These are phyloP conservation scores for Plebejus anna DNA, from an alignment of 2,888 invertebrate species.

Conservation along the genomic window DNA sequence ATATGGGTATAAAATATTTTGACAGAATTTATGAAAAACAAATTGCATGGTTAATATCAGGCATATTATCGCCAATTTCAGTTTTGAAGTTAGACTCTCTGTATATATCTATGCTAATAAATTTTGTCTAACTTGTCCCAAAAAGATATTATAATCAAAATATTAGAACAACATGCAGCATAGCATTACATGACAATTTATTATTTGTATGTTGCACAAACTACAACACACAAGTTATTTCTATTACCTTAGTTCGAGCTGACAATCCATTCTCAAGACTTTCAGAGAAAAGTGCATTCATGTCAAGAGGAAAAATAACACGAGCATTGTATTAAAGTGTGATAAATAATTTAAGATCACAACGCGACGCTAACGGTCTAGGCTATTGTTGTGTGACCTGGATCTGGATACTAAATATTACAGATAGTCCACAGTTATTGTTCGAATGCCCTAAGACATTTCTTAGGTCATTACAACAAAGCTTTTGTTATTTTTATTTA, in stretches of 20 bases:
- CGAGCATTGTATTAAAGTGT: neutral
- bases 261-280: neutral
- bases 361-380: neutral
- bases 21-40: neutral
- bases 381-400: slow-evolving; percentile 8
- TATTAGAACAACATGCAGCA: too few species aligned
- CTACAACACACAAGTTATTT: neutral
- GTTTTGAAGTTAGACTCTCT: too few species aligned
- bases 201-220: too few species aligned
- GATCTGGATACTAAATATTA: neutral
- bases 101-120: too few species aligned
- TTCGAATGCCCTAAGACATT: neutral
- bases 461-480: neutral
- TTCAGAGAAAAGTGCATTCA: slow-evolving; percentile 1
- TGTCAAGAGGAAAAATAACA: slow-evolving; percentile 4
- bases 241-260: neutral
- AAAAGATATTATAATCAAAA: too few species aligned
- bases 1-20: neutral
- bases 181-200: too few species aligned
- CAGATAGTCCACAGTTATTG: neutral
- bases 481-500: neutral
- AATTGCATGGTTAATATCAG: too few species aligned
- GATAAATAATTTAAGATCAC: slow-evolving; percentile 9
- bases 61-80: too few species aligned
- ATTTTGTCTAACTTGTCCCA: too few species aligned